Conservation (phyloP, 2,888 invertebrate genomes). For the Chrysolina oricalcia region DNA sequence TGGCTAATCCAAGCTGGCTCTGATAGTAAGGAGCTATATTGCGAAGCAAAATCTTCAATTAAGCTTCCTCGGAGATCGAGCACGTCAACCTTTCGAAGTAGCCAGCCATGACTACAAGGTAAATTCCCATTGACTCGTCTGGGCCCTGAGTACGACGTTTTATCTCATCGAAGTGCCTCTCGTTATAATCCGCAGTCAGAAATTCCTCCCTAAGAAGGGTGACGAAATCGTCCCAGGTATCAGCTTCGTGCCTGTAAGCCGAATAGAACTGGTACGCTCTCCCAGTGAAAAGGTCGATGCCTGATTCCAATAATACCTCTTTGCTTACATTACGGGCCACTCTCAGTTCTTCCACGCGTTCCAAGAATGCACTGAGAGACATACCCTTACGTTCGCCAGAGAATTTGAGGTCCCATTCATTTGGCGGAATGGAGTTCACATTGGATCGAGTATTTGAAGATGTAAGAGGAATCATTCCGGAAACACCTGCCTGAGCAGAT, state of each 20-base stretch:
- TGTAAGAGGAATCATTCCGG: too few species aligned
- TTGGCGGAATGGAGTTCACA: too few species aligned
- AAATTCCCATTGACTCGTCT: constrained; percentile 51
- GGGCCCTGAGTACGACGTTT: constrained; percentile 54
- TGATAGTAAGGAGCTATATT: constrained; percentile 13
- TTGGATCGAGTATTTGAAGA: too few species aligned
- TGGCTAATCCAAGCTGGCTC: constrained; percentile 32
- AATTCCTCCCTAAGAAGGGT: constrained; percentile 34
- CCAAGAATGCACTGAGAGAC: too few species aligned
- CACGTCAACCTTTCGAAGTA: constrained; percentile 39
- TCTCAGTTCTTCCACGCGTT: neutral
- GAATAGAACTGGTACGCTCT: too few species aligned
- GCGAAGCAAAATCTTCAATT: constrained; percentile 38
- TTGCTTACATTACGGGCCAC: too few species aligned
- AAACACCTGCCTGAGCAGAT: too few species aligned
- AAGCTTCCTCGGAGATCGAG: constrained; percentile 34
- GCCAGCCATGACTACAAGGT: constrained; percentile 33
- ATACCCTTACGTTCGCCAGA: too few species aligned
- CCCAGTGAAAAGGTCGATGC: too few species aligned
- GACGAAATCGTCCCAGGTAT: constrained; percentile 36
- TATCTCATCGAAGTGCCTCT: constrained; percentile 55
- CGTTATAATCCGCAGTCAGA: constrained; percentile 4
- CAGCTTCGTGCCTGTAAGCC: neutral
- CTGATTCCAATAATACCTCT: too few species aligned
- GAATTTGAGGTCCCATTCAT: too few species aligned